Percentiles rank a stretch among this genome's conserved stretches.
Evolutionary conservation across 2,888 invertebrate species (phyloP).

Genomic region (Hirtodrosophila cameraria): DNA sequence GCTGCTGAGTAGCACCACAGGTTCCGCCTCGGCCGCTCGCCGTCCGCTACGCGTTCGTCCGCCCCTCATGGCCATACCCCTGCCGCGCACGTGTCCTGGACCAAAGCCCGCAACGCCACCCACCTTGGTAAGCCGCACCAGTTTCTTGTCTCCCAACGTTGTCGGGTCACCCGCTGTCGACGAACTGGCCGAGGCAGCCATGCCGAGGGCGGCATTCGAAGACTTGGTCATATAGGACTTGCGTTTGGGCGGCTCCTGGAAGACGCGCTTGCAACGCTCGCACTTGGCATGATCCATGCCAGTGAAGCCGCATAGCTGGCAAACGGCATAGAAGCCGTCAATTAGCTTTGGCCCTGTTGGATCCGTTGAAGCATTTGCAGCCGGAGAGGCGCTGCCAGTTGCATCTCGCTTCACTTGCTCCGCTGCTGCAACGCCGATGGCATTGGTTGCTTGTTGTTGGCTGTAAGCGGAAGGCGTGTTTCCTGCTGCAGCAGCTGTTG

Average conservation of each 20-base stretch:
- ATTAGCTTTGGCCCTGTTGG: slow-evolving; percentile 88
- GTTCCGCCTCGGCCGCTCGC: slow-evolving; percentile 87
- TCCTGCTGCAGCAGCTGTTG: slow-evolving; percentile 31
- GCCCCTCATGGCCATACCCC: slow-evolving; percentile 81
- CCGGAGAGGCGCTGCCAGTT: slow-evolving; percentile 58
- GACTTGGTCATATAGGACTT: slow-evolving; percentile 69
- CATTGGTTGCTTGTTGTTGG: slow-evolving; percentile 29
- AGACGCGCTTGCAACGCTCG: slow-evolving; percentile 89
- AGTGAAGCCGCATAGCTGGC: slow-evolving; percentile 91
- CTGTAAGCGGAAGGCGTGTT: slow-evolving; percentile 27
- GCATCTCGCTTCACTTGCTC: slow-evolving; percentile 49
- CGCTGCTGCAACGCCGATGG: slow-evolving; percentile 40
- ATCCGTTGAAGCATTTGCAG: slow-evolving; percentile 78
- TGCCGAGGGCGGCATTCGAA: slow-evolving; percentile 35
- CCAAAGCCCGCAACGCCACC: slow-evolving; percentile 41
- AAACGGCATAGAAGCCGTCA: slow-evolving; percentile 91
- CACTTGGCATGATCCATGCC: slow-evolving; percentile 92
- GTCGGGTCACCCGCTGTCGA: slow-evolving; percentile 27
- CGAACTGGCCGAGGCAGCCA: slow-evolving; percentile 25
- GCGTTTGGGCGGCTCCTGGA: slow-evolving; percentile 89
- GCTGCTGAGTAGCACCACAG: slow-evolving; percentile 89
- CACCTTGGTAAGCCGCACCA: slow-evolving; percentile 44
- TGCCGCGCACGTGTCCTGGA: slow-evolving; percentile 60
- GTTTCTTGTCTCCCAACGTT: slow-evolving; percentile 70
- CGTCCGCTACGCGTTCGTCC: slow-evolving; percentile 76